Evolutionary conservation across 1,140 invertebrate species (phyloP).

Genomic region (Nasonia giraulti): DNA sequence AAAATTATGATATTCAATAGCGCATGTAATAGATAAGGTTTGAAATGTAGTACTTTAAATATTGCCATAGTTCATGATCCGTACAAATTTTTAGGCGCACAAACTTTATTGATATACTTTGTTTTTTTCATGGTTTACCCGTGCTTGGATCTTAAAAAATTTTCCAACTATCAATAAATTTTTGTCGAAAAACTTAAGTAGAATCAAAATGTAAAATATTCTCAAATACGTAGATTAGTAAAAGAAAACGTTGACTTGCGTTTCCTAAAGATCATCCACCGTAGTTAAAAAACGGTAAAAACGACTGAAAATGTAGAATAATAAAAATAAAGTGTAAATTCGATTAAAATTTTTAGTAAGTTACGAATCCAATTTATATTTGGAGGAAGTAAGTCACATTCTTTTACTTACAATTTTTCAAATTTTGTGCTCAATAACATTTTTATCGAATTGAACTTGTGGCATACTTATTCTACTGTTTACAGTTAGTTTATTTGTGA

Average conservation of each 20-base stretch:
- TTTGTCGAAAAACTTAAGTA: not conserved
- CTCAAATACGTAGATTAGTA: not conserved
- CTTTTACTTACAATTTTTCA: too few relatives aligned
- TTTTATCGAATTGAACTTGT: too few relatives aligned
- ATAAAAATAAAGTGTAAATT: too few relatives aligned
- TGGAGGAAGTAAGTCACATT: too few relatives aligned
- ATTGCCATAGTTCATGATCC: conserved; percentile 31
- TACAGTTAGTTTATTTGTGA: too few relatives aligned
- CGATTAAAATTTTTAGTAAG: not conserved
- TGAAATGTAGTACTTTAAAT: not conserved
- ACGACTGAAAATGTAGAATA: not conserved
- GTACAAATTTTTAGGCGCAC: conserved; percentile 2
- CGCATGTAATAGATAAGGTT: conserved; percentile 1
- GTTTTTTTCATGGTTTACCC: not conserved
- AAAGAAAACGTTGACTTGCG: not conserved
- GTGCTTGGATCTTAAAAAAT: not conserved
- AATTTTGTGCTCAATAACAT: too few relatives aligned
- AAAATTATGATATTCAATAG: conserved; percentile 37
- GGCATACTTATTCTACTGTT: too few relatives aligned
- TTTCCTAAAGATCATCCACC: not conserved
- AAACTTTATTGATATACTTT: not conserved
- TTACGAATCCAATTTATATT: not conserved
- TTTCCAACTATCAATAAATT: not conserved
- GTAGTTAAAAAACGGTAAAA: not conserved
- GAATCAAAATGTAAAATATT: not conserved